These are phyloP conservation scores for Periophthalmus modestus DNA, from an alignment of 2,113 vertebrate species.

Conservation along the genomic window DNA sequence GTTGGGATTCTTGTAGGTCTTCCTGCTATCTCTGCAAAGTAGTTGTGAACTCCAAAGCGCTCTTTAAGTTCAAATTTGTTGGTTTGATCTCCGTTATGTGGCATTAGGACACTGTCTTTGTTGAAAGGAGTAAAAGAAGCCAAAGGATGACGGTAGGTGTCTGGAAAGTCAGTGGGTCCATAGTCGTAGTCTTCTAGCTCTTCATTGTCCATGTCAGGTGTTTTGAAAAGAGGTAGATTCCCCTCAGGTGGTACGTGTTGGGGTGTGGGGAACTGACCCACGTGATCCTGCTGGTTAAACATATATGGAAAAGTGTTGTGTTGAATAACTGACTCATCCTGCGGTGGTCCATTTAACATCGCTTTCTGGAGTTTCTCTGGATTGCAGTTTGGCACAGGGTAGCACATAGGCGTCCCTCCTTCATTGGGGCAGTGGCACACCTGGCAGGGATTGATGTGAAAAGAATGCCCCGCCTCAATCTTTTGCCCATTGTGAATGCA, in stretches of 20 bases:
- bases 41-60: conserved; percentile 56
- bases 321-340: conserved; percentile 46
- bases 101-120: neutral
- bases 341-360: conserved; percentile 31
- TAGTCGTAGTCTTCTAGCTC: conserved; percentile 76
- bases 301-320: conserved; percentile 73
- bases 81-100: conserved; percentile 16
- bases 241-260: conserved; percentile 27
- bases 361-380: conserved; percentile 24
- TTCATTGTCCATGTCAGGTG: conserved; percentile 19
- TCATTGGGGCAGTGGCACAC: conserved; percentile 90
- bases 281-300: conserved; percentile 78
- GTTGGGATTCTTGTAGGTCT: conserved; percentile 15
- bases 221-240: conserved; percentile 63
- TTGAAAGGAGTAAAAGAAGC: conserved; percentile 14
- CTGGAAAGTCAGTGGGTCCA: conserved; percentile 37
- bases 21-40: conserved; percentile 46
- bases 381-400: conserved; percentile 83
- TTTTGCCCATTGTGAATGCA: conserved; percentile 82
- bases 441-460: conserved; percentile 84
- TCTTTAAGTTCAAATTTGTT: conserved; percentile 72
- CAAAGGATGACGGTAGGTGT: conserved; percentile 27
- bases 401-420: conserved; percentile 90
- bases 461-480: conserved; percentile 87
- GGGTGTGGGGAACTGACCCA: conserved; percentile 55